A percentile compares a stretch with the other conserved stretches of the same genome.
Conservation (phyloP, 2,797 vertebrate species). For the Liasis olivaceus region DNA sequence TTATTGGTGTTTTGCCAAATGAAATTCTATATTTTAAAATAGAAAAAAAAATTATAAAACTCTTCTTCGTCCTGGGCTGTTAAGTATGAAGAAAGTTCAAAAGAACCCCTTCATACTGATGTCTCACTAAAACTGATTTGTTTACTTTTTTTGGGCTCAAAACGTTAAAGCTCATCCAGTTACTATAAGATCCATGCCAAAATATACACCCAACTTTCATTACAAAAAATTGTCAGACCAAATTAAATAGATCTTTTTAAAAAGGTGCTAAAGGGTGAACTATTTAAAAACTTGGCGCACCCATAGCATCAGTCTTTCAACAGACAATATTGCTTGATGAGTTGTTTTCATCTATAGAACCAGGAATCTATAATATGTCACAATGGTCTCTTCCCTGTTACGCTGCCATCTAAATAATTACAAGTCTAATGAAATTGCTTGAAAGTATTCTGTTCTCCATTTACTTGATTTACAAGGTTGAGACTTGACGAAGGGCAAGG, state of each 20-base stretch:
- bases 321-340: slow-evolving; percentile 40
- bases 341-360: background rate
- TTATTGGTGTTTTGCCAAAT: background rate
- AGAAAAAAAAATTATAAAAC: background rate
- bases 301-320: slow-evolving; percentile 22
- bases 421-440: slow-evolving; percentile 1
- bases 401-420: background rate
- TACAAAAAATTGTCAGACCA: slow-evolving; percentile 13
- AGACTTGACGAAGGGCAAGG: background rate
- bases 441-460: background rate
- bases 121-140: slow-evolving; percentile 6
- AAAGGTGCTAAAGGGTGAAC: slow-evolving; percentile 32
- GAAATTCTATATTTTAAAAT: background rate
- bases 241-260: slow-evolving; percentile 36
- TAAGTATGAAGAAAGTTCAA: slow-evolving; percentile 25
- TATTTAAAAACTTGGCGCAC: slow-evolving; percentile 32
- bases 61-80: background rate
- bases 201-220: slow-evolving; percentile 9
- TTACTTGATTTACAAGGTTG: background rate
- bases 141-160: slow-evolving; percentile 16
- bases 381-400: slow-evolving; percentile 11
- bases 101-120: background rate
- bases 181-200: slow-evolving; percentile 16
- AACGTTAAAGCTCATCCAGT: background rate
- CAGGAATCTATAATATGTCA: slow-evolving; percentile 1